Evolutionary conservation across 2,888 invertebrate genomes (phyloP), one percentile per base, ranked within the genome.

Genomic region (Eudasyphora cyanicolor): DNA sequence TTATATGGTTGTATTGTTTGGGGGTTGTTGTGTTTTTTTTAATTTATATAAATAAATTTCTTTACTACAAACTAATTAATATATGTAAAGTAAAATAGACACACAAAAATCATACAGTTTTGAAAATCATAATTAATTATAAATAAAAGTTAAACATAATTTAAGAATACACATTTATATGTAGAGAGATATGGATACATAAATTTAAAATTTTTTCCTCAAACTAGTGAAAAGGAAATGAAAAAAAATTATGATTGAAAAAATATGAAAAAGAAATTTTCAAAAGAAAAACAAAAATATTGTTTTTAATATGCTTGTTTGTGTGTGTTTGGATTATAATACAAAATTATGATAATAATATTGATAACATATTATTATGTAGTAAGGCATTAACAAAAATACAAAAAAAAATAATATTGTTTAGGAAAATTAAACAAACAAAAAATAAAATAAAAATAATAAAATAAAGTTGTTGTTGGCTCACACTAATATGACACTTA

Each of bases 401-500:
- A 29, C 10, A 74, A 74, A 74, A n/a, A n/a, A n/a, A n/a, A n/a
- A n/a, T n/a, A n/a, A n/a, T 29, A 17, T 45, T 64, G 67, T 62
- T 62, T 70, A 51, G 60, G 70, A 64, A 21, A 77, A 70, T 38
- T 62, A 74, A 77, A 74, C 62, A 69, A 74, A 76, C 71, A 49
- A 42, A 71, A 76, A 54, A 67, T 38, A 2, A 49, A 54, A 70
- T 38, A 42, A 73, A 49, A 79, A 70, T 57, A 21, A 64, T 27
- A 67, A 64, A 75, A 76, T 64, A 57, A 81, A 54, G 57, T 85
- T n/a, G n/a, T n/a, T n/a, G n/a, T n/a, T 84, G 79, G 86, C 79
- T 85, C 82, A 84, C 85, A 82, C 85, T 86, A 89, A 90, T 91
- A 91, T 91, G 91, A 91, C 91, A 91, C 91, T 91, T 90, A 90